Evolutionary conservation across 2,113 vertebrate species (phyloP).

Genomic region (Hydropotes inermis): DNA sequence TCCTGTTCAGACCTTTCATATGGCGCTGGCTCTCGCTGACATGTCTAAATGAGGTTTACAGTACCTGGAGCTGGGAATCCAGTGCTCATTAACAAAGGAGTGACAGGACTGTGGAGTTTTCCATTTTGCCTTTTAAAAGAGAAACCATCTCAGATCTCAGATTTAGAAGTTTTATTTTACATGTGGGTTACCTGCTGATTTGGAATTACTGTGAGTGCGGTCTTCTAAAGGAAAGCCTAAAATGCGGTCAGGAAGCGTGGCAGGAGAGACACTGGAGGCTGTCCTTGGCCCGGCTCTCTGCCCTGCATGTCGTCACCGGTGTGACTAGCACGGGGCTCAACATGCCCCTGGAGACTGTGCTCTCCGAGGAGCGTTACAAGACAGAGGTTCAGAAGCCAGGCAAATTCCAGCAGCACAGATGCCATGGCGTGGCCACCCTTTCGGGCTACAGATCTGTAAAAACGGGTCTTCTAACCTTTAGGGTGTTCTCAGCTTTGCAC

Average conservation of each 20-base stretch:
- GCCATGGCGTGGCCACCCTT: neutral
- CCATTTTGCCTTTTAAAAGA: slow-evolving; percentile 53
- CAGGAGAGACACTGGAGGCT: neutral
- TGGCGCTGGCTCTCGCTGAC: slow-evolving; percentile 68
- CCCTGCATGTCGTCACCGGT: neutral
- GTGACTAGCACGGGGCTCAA: neutral
- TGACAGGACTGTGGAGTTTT: slow-evolving; percentile 52
- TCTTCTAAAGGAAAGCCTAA: slow-evolving; percentile 35
- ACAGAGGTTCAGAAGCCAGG: neutral
- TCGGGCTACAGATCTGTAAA: neutral
- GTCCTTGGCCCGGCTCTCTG: neutral
- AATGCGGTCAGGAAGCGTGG: neutral
- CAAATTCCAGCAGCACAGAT: neutral
- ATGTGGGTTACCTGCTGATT: slow-evolving; percentile 35
- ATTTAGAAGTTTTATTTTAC: slow-evolving; percentile 54
- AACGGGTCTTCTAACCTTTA: neutral
- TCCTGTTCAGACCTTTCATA: slow-evolving; percentile 73
- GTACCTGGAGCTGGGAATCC: slow-evolving; percentile 68
- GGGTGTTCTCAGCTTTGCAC: neutral
- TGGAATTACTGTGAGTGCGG: slow-evolving; percentile 9
- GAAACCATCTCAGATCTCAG: slow-evolving; percentile 37
- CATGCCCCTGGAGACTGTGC: neutral
- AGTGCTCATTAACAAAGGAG: slow-evolving; percentile 71
- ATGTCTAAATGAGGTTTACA: slow-evolving; percentile 75
- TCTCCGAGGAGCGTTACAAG: neutral